phyloP scores from a whole-genome alignment of 2,113 vertebrate species.

The Romanogobio albipinnatus region DNA sequence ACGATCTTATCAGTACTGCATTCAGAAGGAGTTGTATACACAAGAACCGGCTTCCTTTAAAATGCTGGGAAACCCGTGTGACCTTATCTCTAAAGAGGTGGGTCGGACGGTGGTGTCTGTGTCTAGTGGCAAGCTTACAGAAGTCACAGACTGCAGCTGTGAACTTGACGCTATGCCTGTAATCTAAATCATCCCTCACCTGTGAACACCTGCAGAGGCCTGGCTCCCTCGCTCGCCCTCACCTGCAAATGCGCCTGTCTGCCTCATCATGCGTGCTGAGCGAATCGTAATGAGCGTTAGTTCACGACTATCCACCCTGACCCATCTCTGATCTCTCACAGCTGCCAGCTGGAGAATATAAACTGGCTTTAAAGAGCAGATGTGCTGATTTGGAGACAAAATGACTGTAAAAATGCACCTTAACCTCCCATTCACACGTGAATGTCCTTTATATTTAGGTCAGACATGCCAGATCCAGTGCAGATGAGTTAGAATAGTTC shows the following conservation, averaged over 20 bases:
- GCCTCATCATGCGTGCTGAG: conserved; percentile 29
- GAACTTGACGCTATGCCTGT: conserved; percentile 26
- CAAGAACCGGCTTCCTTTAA: background rate
- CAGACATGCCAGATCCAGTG: background rate
- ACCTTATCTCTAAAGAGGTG: background rate
- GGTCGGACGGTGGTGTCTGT: background rate
- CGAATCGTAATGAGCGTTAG: conserved; percentile 43
- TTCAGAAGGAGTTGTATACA: background rate
- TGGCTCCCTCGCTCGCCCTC: conserved; percentile 7
- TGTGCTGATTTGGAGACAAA: conserved; percentile 29
- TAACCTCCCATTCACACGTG: conserved; percentile 4
- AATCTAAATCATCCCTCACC: conserved; percentile 43
- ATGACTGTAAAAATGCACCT: conserved; percentile 8
- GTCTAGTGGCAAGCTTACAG: conserved; percentile 27
- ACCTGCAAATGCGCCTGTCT: conserved; percentile 1
- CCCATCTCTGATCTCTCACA: conserved; percentile 45
- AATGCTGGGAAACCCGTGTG: background rate
- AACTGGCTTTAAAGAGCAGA: conserved; percentile 47
- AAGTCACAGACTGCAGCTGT: conserved; percentile 35
- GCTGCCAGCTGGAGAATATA: conserved; percentile 48
- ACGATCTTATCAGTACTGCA: background rate
- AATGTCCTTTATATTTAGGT: conserved; percentile 12
- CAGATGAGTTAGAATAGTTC: conserved; percentile 16
- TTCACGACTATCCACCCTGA: conserved; percentile 35
- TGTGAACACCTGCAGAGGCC: conserved; percentile 37